Base-by-base conservation (phyloP, 2,888 invertebrate species). In the Acronicta leporina region DNA sequence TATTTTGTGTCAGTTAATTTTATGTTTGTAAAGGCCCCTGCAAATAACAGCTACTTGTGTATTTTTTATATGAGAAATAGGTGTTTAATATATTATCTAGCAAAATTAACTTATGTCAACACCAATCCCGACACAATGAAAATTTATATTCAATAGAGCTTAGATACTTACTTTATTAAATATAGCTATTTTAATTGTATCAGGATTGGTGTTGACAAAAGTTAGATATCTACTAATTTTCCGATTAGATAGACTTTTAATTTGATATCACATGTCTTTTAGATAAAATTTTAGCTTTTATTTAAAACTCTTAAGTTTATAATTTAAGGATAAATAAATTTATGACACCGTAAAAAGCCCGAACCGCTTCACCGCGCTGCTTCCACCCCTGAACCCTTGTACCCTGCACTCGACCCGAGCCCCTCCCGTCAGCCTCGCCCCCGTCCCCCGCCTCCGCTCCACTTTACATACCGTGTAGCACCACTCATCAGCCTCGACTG, bases 401-500 rank as follows among this genome's bases (percentile, higher is more conserved):
- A n/a, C n/a, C 74, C 87, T 86, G 85, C 90, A 88, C 88, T 84
- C 75, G 70, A 77, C 78, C 85, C 68, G 57, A 63, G n/a, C 55
- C 58, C 60, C 45, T 62, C 67, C 49, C 51, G 64, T 5, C 62
- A 67, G 63, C 72, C 75, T 68, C 74, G 75, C 67, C 69, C 62
- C 63, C 59, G 59, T 16, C 48, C 54, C 51, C 65, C 52, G 68
- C 65, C 70, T 68, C 67, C 79, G 77, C 77, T 80, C 82, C 84
- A 84, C 84, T 72, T 81, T 82, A 86, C 90, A 88, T 86, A 89
- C 90, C 83, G 86, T 92, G 93, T 92, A 92, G 89, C 89, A 87
- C 89, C 88, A 90, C 92, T 92, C 93, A 91, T 91, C 86, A 83
- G 87, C 86, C 77, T 87, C 81, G 77, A 83, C 75, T 77, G 76